phyloP scores from a whole-genome alignment of 2,888 invertebrate species.

The Euspilapteryx auroguttella region DNA sequence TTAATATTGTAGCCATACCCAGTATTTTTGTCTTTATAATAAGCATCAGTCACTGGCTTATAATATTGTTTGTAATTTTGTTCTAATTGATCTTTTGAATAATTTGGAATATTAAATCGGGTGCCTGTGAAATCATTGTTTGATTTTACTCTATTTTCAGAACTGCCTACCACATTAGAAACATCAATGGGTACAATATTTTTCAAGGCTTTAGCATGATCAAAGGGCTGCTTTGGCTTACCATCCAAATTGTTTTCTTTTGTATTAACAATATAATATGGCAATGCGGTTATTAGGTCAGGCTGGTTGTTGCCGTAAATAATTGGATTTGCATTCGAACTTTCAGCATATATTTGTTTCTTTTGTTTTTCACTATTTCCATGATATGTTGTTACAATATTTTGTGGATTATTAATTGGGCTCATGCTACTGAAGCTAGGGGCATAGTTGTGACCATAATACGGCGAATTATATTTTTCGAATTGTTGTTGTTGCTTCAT shows the following conservation, averaged over 20 bases:
- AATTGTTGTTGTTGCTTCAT: conserved; percentile 28
- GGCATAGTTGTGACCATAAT: conserved; percentile 5
- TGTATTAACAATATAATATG: conserved; percentile 24
- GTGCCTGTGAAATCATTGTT: conserved; percentile 15
- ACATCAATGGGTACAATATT: conserved; percentile 50
- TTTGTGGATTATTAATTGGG: conserved; percentile 1
- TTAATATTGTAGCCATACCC: conserved; percentile 35
- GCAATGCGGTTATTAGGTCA: conserved; percentile 34
- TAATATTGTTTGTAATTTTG: conserved; percentile 28
- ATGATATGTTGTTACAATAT: conserved; percentile 13
- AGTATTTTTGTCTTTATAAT: conserved; percentile 44
- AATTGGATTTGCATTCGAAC: conserved; percentile 16
- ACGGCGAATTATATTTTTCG: conserved; percentile 6
- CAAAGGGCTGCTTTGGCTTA: conserved; percentile 37
- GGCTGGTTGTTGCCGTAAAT: conserved; percentile 19
- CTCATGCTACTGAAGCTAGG: conserved; percentile 8
- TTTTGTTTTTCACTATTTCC: conserved; percentile 24
- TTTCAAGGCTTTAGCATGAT: conserved; percentile 49
- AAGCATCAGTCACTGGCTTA: conserved; percentile 33
- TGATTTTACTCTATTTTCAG: conserved; percentile 21
- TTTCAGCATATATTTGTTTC: conserved; percentile 19
- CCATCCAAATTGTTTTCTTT: conserved; percentile 23
- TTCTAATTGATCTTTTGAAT: conserved; percentile 29
- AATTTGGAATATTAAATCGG: conserved; percentile 18
- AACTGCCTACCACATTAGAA: conserved; percentile 37